Evolutionary conservation across 2,797 vertebrate genomes (phyloP), one percentile per base, ranked within the genome.

Genomic region (Semotilus atromaculatus): DNA sequence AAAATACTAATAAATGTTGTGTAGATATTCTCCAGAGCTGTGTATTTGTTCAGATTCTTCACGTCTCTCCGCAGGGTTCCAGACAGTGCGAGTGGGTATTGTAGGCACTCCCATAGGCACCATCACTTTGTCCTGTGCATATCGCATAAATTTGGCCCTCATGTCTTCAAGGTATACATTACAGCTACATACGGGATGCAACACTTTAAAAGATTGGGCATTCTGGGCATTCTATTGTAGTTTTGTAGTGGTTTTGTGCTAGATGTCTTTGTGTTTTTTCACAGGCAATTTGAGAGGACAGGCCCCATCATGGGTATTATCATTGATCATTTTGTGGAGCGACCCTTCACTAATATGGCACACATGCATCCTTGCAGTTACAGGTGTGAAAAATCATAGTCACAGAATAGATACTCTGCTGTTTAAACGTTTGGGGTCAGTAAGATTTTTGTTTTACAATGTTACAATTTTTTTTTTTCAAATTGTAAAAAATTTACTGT

Each of bases 281-380:
- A 86, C 96, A 99, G 98, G 93, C 97, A 99, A 92, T 98, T 98
- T 94, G 98, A 99, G 92, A 96, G 97, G 91, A 97, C 97, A 2
- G 96, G 96, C 87, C 97, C 98, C 36, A 99, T 99, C 94, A 98
- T 99, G 98, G 98, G 98, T 76, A 99, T 99, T 93, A 99, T 99
- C 83, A 97, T 98, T 91, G 98, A 99, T 93, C 98, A 99, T 93
- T 99, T 99, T 91, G 97, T 99, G 94, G 98, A 99, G 92, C 96
- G 96, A 90, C 97, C 98, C 87, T 96, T 96, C 81, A 90, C 96
- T 91, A 95, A 95, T 93, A 94, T 95, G 89, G 96, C 96, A 88
- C 96, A 96, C 91, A 95, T 96, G 95, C 96, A 97, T 88, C 96
- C 96, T 86, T 97, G 96, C 94, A 97, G 94, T 95, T 97, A 97